Base-by-base conservation (phyloP, 2,113 vertebrate genomes). In the human (Homo sapiens) region DNA sequence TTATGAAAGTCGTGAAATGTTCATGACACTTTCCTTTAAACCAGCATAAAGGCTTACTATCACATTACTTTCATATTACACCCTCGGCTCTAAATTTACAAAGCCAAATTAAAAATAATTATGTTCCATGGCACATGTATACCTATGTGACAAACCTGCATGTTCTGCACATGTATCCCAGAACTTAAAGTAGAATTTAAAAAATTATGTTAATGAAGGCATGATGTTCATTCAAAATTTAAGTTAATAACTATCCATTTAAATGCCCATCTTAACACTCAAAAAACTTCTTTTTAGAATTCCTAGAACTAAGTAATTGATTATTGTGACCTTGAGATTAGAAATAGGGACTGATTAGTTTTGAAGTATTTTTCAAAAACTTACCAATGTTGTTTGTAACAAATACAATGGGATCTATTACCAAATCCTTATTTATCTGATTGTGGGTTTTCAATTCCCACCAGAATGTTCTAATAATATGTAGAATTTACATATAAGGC, bases 1-100 rank as follows among this genome's bases (percentile, higher is more conserved):
- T 96, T 96, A 52, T 64, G 89, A 80, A 43, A 97, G 16, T 87
- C 97, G n/a, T 35, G 30, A 66, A 85, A 90, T 90, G 7, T 64
- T 50, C 0, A 64, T 2, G 38, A 0, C 48, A 66, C 14, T 80
- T 96, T 97, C n/a, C 52, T 81, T 93, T 75, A 97, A 86, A 89
- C 2, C 40, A 95, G 35, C 6, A 59, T 59, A 78, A 81, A 90
- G 96, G 89, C 55, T 95, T 50, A 25, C 76, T 25, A 95, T 59
- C 70, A 97, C 92, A 50, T 93, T 79, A 57, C 75, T 87, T 94
- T 93, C 75, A 79, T 16, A 94, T 89, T 23, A 72, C 17, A 30
- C n/a, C 9, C 5, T 40, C 10, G 20, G 9, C 8, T 2, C 9
- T 78, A 48, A 64, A 85, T 86, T 81, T 86, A 80, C 86, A 35